Conservation (phyloP, 2,888 invertebrate species). For the Tyria jacobaeae region DNA sequence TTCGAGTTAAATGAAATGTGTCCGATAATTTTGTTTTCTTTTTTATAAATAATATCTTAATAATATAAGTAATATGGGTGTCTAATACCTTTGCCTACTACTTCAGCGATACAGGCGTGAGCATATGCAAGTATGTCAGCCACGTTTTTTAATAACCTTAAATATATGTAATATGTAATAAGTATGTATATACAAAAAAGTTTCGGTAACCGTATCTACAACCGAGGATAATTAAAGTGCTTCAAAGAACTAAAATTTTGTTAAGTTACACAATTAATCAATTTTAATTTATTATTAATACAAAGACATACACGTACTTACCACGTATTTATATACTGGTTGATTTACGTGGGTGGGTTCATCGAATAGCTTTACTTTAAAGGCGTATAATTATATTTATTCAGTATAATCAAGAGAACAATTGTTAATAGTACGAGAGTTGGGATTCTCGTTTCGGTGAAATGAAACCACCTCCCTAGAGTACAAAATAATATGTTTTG, state of each 20-base stretch:
- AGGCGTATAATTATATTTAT: constrained; percentile 21
- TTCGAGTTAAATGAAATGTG: too few species aligned
- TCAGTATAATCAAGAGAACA: constrained; percentile 32
- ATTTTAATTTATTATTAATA: not conserved
- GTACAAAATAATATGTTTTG: constrained; percentile 52
- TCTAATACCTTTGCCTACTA: too few species aligned
- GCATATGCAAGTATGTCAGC: too few species aligned
- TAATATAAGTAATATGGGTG: too few species aligned
- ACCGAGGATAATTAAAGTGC: too few species aligned
- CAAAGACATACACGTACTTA: not conserved
- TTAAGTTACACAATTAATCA: not conserved
- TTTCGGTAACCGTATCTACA: too few species aligned
- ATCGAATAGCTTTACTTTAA: not conserved
- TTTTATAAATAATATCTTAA: too few species aligned
- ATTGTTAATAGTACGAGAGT: constrained; percentile 27
- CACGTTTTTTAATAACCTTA: too few species aligned
- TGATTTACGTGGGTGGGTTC: not conserved
- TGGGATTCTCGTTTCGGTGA: constrained; percentile 21
- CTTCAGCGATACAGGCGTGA: too few species aligned
- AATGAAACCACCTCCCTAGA: constrained; percentile 37
- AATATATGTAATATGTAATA: too few species aligned
- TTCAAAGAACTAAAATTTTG: not conserved
- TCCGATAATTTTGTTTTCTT: too few species aligned
- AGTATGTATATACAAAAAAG: too few species aligned
- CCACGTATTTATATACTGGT: not conserved